phyloP scores from a whole-genome alignment of 2,113 vertebrate genomes.

The Aldabrachelys gigantea region DNA sequence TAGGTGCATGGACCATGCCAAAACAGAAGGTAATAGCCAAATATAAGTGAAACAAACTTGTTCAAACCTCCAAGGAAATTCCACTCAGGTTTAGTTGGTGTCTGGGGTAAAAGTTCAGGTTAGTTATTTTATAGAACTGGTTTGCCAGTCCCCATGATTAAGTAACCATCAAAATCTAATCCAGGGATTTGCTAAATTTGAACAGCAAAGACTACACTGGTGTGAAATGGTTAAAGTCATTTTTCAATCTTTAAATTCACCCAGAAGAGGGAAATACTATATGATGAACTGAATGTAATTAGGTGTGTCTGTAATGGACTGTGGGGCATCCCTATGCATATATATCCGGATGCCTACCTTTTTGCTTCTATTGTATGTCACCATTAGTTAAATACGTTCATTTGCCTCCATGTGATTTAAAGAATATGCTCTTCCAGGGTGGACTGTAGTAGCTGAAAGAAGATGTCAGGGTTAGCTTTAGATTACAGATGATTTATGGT shows the following conservation, averaged over 20 bases:
- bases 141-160: background rate
- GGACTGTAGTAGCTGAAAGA: constrained; percentile 10
- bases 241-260: constrained; percentile 14
- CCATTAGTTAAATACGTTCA: constrained; percentile 21
- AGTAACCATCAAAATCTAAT: background rate
- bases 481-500: background rate
- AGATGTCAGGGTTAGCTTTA: background rate
- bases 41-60: background rate
- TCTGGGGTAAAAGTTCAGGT: background rate
- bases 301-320: background rate
- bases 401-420: constrained; percentile 19
- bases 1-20: background rate
- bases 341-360: background rate
- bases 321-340: constrained; percentile 4
- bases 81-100: background rate
- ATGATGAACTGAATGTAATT: background rate
- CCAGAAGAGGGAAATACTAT: background rate
- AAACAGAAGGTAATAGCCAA: background rate
- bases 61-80: background rate
- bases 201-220: background rate
- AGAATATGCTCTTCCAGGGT: constrained; percentile 1
- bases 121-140: background rate
- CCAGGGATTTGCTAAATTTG: background rate
- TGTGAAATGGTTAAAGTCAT: background rate
- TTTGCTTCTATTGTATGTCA: constrained; percentile 36